Evolutionary conservation across 2,797 vertebrate species (phyloP).

Genomic region (Gouania willdenowi): DNA sequence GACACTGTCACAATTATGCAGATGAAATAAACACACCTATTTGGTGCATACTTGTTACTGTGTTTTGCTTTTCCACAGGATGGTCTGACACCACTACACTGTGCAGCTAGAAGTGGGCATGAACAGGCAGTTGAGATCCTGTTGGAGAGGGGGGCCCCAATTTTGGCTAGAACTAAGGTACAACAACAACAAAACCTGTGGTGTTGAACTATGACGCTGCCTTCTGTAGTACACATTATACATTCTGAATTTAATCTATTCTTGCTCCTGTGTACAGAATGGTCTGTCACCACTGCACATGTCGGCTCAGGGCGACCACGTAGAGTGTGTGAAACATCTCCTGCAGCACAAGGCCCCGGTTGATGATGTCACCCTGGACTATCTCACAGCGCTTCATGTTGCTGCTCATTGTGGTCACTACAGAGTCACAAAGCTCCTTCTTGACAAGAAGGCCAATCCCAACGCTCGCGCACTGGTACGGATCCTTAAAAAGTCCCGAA

Average conservation of each 20-base stretch:
- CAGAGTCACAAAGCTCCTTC: conserved; percentile 91
- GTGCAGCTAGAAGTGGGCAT: conserved; percentile 93
- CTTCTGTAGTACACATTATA: too few relatives aligned
- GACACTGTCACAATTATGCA: too few relatives aligned
- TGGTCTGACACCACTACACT: conserved; percentile 93
- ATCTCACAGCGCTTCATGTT: conserved; percentile 92
- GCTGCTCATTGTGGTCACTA: too few relatives aligned
- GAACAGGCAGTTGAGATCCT: conserved; percentile 88
- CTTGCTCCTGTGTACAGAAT: too few relatives aligned
- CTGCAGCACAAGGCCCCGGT: conserved; percentile 91
- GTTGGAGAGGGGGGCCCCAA: conserved; percentile 88
- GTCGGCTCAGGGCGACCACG: conserved; percentile 96
- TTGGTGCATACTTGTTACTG: background rate
- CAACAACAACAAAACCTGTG: too few relatives aligned
- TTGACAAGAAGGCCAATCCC: conserved; percentile 96
- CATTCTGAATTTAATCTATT: too few relatives aligned
- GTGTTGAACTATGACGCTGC: too few relatives aligned
- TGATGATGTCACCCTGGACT: conserved; percentile 93
- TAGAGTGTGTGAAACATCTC: conserved; percentile 93
- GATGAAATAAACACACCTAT: background rate
- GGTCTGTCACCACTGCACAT: conserved; percentile 95
- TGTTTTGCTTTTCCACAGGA: conserved; percentile 71
- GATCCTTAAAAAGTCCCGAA: background rate
- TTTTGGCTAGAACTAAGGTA: conserved; percentile 95
- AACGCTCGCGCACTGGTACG: conserved; percentile 89